Conservation (phyloP, 2,888 invertebrate species). For the Folsomia candida region DNA sequence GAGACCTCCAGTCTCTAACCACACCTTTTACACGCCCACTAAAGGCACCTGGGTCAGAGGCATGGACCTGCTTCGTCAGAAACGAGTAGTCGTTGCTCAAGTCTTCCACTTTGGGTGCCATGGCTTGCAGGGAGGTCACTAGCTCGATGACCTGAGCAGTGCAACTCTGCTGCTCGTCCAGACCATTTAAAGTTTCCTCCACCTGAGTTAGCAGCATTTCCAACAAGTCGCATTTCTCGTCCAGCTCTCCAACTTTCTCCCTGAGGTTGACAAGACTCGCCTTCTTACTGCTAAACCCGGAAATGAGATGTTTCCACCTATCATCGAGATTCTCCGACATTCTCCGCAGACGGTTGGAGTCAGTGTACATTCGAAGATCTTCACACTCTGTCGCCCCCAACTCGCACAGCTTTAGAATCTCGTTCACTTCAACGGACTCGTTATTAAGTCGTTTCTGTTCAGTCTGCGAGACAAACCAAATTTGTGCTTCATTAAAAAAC, state of each 20-base stretch:
- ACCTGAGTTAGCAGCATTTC: conserved; percentile 41
- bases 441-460: conserved; percentile 73
- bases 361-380: conserved; percentile 43
- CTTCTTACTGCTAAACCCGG: conserved; percentile 37
- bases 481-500: too few species aligned
- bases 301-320: conserved; percentile 45
- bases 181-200: conserved; percentile 27
- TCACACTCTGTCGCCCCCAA: conserved; percentile 51
- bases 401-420: conserved; percentile 75
- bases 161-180: conserved; percentile 3
- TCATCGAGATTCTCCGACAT: conserved; percentile 41
- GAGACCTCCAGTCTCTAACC: conserved; percentile 27
- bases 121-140: conserved; percentile 35
- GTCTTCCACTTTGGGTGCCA: conserved; percentile 47
- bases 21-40: conserved; percentile 40
- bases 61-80: conserved; percentile 41
- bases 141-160: conserved; percentile 1
- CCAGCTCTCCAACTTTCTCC: conserved; percentile 34
- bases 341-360: conserved; percentile 37
- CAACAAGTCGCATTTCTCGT: conserved; percentile 43
- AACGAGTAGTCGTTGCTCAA: conserved; percentile 45
- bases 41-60: conserved; percentile 34
- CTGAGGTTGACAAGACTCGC: conserved; percentile 34
- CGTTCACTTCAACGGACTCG: conserved; percentile 73
- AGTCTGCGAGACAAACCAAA: too few species aligned